Percentiles rank a stretch among this genome's conserved stretches.
phyloP scores from a whole-genome alignment of 2,888 invertebrate species.

The Theretra japonica region DNA sequence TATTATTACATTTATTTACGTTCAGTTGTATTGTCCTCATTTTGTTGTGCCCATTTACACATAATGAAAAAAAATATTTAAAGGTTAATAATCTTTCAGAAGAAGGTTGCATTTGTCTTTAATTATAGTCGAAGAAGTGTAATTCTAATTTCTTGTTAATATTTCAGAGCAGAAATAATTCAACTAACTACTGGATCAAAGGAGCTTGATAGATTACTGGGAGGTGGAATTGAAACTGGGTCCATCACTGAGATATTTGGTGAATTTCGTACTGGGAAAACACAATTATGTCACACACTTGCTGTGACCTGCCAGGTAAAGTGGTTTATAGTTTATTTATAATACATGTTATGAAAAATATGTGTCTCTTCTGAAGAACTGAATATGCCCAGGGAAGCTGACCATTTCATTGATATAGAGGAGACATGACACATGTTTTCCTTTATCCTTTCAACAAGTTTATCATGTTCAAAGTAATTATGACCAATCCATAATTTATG shows the following conservation, averaged over 20 bases:
- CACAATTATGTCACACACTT: constrained; percentile 97
- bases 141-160: background rate
- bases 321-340: background rate
- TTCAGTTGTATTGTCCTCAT: too few species aligned
- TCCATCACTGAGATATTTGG: constrained; percentile 99
- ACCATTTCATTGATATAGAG: too few species aligned
- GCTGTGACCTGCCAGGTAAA: constrained; percentile 98
- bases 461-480: background rate
- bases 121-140: background rate
- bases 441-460: too few species aligned
- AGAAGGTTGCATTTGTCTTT: background rate
- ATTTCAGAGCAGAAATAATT: constrained; percentile 93
- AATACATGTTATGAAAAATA: background rate
- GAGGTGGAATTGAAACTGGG: constrained; percentile 99
- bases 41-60: too few species aligned
- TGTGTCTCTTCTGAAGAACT: too few species aligned
- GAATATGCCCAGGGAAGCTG: too few species aligned
- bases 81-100: background rate
- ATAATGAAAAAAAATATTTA: too few species aligned
- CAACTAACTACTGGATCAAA: constrained; percentile 97
- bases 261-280: constrained; percentile 98
- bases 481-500: background rate
- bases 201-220: constrained; percentile 95
- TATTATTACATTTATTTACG: too few species aligned
- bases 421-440: too few species aligned